These are phyloP conservation scores for Sebastes taczanowskii DNA, from an alignment of 2,797 vertebrate species.

Conservation along the genomic window DNA sequence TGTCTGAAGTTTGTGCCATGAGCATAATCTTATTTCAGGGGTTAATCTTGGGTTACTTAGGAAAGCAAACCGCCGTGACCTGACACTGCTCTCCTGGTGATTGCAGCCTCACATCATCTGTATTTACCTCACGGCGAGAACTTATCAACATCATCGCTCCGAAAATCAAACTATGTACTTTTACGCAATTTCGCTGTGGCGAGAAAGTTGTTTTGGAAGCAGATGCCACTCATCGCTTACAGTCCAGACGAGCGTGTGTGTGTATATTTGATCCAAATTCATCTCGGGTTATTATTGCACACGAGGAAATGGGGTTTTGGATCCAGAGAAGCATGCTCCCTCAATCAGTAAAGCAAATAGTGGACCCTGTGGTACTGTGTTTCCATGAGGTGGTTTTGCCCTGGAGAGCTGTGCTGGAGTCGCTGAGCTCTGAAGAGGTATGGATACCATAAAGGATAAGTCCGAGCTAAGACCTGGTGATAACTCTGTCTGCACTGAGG, in stretches of 20 bases:
- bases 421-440: conserved; percentile 36
- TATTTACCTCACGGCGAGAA: conserved; percentile 32
- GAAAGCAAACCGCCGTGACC: conserved; percentile 50
- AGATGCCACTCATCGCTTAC: conserved; percentile 17
- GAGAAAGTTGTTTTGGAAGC: conserved; percentile 29
- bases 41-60: conserved; percentile 62
- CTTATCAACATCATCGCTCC: conserved; percentile 21
- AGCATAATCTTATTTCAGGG: conserved; percentile 65
- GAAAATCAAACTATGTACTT: conserved; percentile 40
- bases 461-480: conserved; percentile 36
- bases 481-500: conserved; percentile 43
- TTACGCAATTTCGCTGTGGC: conserved; percentile 27
- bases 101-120: conserved; percentile 21
- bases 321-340: conserved; percentile 38
- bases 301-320: conserved; percentile 24
- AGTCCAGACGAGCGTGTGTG: conserved; percentile 1
- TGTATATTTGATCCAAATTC: conserved; percentile 29
- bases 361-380: conserved; percentile 35
- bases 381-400: conserved; percentile 46
- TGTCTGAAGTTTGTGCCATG: conserved; percentile 12
- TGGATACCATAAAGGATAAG: conserved; percentile 40
- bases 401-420: conserved; percentile 29
- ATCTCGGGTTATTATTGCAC: conserved; percentile 39
- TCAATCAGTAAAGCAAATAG: conserved; percentile 60
- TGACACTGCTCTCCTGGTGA: conserved; percentile 36